A percentile compares a stretch with the other conserved stretches of the same genome.
Evolutionary conservation across 1,140 invertebrate genomes (phyloP).

Genomic region (Bombyx mandarina): DNA sequence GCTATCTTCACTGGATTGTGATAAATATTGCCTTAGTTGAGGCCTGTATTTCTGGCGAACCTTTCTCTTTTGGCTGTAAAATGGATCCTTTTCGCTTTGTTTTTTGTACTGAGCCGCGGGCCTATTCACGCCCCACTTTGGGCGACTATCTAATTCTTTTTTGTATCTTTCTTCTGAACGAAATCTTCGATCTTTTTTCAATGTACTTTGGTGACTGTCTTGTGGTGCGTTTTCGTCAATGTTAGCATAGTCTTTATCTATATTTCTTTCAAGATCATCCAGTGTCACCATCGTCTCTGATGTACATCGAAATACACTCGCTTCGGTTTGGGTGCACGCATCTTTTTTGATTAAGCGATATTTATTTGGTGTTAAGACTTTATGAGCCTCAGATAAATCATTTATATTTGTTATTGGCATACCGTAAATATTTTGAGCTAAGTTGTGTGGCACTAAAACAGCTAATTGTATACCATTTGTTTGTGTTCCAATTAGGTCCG

Average conservation of each 20-base stretch:
- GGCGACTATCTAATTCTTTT: slow-evolving; percentile 72
- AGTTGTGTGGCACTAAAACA: slow-evolving; percentile 69
- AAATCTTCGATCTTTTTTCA: slow-evolving; percentile 68
- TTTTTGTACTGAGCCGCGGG: slow-evolving; percentile 81
- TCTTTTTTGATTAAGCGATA: slow-evolving; percentile 73
- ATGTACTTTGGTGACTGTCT: slow-evolving; percentile 45
- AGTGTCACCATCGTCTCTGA: slow-evolving; percentile 35
- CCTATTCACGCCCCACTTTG: slow-evolving; percentile 78
- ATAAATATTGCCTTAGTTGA: slow-evolving; percentile 66
- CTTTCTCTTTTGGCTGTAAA: slow-evolving; percentile 78
- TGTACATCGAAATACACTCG: slow-evolving; percentile 32
- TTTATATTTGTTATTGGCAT: slow-evolving; percentile 39
- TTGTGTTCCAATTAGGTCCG: slow-evolving; percentile 48
- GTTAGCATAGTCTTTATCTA: slow-evolving; percentile 54
- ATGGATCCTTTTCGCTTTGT: slow-evolving; percentile 83
- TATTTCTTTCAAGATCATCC: slow-evolving; percentile 37
- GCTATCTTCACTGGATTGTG: slow-evolving; percentile 74
- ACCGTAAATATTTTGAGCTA: slow-evolving; percentile 51
- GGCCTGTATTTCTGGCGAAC: slow-evolving; percentile 71
- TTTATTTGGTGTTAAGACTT: slow-evolving; percentile 75
- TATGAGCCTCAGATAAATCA: slow-evolving; percentile 42
- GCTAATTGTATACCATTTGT: slow-evolving; percentile 70
- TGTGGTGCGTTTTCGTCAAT: slow-evolving; percentile 67
- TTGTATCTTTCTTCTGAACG: slow-evolving; percentile 67
- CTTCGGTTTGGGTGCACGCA: slow-evolving; percentile 79